Evolutionary conservation across 1,140 invertebrate species (phyloP).

Genomic region (Hylyphantes graminicola): DNA sequence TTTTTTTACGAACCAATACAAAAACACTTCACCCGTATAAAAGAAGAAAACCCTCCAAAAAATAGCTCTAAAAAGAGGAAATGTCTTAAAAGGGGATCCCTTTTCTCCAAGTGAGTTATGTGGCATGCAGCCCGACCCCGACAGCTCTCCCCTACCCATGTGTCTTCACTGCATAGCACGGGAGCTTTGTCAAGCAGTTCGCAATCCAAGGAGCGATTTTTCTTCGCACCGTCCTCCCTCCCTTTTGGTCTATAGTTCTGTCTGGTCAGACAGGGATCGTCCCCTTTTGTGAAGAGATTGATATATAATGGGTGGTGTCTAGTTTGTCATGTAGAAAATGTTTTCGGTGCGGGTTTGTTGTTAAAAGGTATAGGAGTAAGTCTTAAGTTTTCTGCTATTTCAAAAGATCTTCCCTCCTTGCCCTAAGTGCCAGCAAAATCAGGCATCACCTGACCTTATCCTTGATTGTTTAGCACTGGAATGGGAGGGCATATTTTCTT

Average conservation of each 20-base stretch:
- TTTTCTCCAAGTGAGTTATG: conserved; percentile 35
- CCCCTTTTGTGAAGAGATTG: conserved; percentile 31
- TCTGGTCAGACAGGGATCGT: not conserved
- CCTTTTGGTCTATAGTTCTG: not conserved
- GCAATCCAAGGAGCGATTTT: conserved; percentile 54
- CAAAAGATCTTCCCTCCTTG: no score
- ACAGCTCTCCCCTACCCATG: conserved; percentile 51
- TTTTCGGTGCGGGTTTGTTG: no score
- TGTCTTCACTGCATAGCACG: conserved; percentile 56
- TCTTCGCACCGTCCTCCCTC: conserved; percentile 28
- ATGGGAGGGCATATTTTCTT: no score
- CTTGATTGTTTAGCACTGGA: no score
- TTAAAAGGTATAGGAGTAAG: no score
- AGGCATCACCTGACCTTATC: no score
- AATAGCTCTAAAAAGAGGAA: not conserved
- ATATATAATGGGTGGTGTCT: conserved; percentile 39
- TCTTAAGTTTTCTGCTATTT: no score
- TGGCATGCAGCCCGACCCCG: conserved; percentile 43
- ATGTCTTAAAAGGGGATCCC: not conserved
- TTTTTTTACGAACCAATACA: conserved; percentile 15
- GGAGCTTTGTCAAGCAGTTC: conserved; percentile 55
- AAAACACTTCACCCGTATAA: conserved; percentile 21
- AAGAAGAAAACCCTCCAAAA: not conserved
- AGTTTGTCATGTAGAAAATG: no score
- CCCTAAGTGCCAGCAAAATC: no score